Conservation (phyloP, 2,888 invertebrate species). For the Pseudococcus jackbeardsleyi region DNA sequence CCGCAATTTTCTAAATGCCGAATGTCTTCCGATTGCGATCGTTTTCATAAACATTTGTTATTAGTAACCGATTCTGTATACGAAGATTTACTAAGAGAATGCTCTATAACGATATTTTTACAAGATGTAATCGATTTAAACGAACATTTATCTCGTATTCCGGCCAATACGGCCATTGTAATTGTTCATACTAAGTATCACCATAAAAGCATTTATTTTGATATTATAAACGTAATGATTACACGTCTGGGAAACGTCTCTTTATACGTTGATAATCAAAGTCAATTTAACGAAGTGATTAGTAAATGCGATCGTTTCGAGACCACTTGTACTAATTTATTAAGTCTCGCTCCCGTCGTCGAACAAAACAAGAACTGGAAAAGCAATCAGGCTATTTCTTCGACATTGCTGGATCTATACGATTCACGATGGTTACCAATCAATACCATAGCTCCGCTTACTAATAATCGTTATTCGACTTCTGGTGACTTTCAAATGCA, state of each 20-base stretch:
- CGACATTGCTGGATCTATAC: slow-evolving; percentile 67
- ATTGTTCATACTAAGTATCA: slow-evolving; percentile 65
- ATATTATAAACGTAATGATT: slow-evolving; percentile 67
- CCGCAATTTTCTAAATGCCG: slow-evolving; percentile 60
- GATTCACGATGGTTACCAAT: slow-evolving; percentile 67
- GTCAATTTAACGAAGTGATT: slow-evolving; percentile 64
- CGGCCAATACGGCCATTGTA: slow-evolving; percentile 58
- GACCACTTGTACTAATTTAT: slow-evolving; percentile 67
- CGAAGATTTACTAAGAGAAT: slow-evolving; percentile 64
- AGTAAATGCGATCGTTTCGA: slow-evolving; percentile 66
- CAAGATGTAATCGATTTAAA: slow-evolving; percentile 59
- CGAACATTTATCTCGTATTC: slow-evolving; percentile 31
- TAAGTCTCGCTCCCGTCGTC: slow-evolving; percentile 67
- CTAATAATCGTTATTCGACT: slow-evolving; percentile 57
- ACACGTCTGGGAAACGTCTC: slow-evolving; percentile 67
- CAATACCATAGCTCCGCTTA: slow-evolving; percentile 66
- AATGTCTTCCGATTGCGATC: slow-evolving; percentile 40
- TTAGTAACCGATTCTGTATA: slow-evolving; percentile 65
- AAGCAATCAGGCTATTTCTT: slow-evolving; percentile 58
- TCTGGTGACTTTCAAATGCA: slow-evolving; percentile 67
- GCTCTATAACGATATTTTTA: slow-evolving; percentile 61
- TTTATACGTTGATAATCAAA: slow-evolving; percentile 67
- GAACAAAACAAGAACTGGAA: slow-evolving; percentile 66
- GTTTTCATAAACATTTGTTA: slow-evolving; percentile 63
- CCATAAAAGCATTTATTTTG: slow-evolving; percentile 53